Base-by-base conservation (phyloP, 2,888 invertebrate species). In the Xylocampa areola region DNA sequence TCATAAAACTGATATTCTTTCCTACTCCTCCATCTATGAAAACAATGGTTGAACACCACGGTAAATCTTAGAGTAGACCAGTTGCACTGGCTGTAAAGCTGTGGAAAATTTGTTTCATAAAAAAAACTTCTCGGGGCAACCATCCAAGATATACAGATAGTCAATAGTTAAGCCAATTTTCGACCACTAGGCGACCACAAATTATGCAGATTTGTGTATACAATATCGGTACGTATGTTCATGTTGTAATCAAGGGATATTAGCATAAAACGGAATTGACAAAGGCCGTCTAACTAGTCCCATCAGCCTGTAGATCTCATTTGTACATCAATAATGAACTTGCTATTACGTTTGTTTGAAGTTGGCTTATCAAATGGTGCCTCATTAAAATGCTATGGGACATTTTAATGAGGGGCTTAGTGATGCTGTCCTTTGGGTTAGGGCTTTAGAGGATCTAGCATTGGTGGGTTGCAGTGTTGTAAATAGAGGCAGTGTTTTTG, bases 261-360 rank as follows among this genome's bases (percentile, higher is more conserved):
- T 79, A 74, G 68, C 79, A 82, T 80, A 77, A 68, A 78, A 52
- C 67, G 53, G 69, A 73, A 82, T 75, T 73, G 79, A 80, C 80
- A 81, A 80, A 79, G 77, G 77, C 62, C 52, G 51, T 61, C 70
- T 80, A 76, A 79, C 77, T 74, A 76, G 59, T 63, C 64, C 52
- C 70, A 61, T 58, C 64, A 70, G 44, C 32, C 11, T n/a, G 45
- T 36, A 66, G 53, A 64, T 66, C 41, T 47, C 60, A 64, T 72
- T 77, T 73, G 65, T 59, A 69, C 67, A 73, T 73, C 73, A 62
- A 71, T 78, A 61, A 73, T 73, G 70, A 67, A 66, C 57, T 39
- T 50, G 47, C 48, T 30, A 47, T 71, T 52, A 66, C 21, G 53
- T 75, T 43, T 64, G 72, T 73, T 72, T 67, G 63, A 60, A 60